Base-by-base conservation (phyloP, 37 sponge, comb jelly and placozoan genomes). In the Oopsacas minuta region DNA sequence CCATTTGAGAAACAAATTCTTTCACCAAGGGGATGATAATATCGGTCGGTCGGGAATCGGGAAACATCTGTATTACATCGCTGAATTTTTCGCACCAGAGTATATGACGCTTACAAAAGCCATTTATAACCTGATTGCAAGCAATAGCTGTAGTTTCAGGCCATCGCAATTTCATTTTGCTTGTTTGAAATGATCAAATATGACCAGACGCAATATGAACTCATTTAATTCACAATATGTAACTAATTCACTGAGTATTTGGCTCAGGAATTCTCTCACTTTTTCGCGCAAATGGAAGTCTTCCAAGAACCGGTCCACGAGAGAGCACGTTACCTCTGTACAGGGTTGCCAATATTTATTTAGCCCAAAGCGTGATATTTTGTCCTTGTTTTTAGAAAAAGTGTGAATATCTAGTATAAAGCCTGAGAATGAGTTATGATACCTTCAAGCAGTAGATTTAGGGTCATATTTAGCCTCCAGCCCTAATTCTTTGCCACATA, bases 291-390 rank as follows among this genome's bases (percentile, higher is more conserved):
- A 32, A 25, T 32, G 28, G 28, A 61, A 61, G 75, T 61, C 75
- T 25, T 61, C 75, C 75, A 61, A 61, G 75, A 34, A 61, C 75
- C 22, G 32, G 75, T 61, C 75, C 75, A 61, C 75, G 75, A 61
- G 75, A 61, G 75, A 61, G 75, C 75, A 42, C 49, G 12, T 42
- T 42, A 42, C 49, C 15, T 42, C n/a, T n/a, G n/a, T n/a, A n/a
- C n/a, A n/a, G n/a, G n/a, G n/a, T n/a, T n/a, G n/a, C n/a, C n/a
- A n/a, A n/a, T n/a, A n/a, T n/a, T n/a, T n/a, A n/a, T n/a, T n/a
- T n/a, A n/a, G n/a, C n/a, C n/a, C n/a, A n/a, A n/a, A n/a, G n/a
- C n/a, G n/a, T n/a, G n/a, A n/a, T n/a, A n/a, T n/a, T n/a, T n/a
- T n/a, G n/a, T n/a, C n/a, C n/a, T n/a, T n/a, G n/a, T n/a, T n/a